Percentiles rank a stretch among this genome's conserved stretches.
These are phyloP conservation scores for Amorpha juglandis DNA, from an alignment of 2,888 invertebrate species.

Conservation along the genomic window DNA sequence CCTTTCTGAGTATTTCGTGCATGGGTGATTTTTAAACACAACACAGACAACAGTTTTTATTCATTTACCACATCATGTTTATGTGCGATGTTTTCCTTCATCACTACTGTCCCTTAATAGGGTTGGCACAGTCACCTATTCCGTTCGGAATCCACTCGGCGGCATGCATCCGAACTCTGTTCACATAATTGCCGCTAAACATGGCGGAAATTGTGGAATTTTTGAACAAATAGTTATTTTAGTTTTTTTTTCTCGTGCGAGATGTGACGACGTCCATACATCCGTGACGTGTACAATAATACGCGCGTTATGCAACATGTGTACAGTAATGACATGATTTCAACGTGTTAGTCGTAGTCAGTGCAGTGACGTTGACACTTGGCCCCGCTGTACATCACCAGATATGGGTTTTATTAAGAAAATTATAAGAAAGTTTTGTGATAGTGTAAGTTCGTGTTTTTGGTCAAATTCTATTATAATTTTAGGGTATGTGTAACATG, in stretches of 20 bases:
- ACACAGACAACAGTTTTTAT: neutral
- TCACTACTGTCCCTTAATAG: neutral
- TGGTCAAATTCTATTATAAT: slow-evolving; percentile 1
- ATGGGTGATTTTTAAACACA: neutral
- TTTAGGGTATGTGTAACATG: neutral
- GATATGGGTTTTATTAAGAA: slow-evolving; percentile 41
- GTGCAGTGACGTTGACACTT: slow-evolving; percentile 22
- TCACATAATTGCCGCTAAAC: slow-evolving; percentile 33
- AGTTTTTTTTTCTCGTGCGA: slow-evolving; percentile 25
- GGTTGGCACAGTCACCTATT: neutral
- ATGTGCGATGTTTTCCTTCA: neutral
- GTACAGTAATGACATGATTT: slow-evolving; percentile 42
- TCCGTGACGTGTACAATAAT: slow-evolving; percentile 47
- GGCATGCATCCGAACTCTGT: slow-evolving; percentile 30
- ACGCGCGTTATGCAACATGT: slow-evolving; percentile 56
- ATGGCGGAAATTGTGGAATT: slow-evolving; percentile 58
- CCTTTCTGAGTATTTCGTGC: neutral
- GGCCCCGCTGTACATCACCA: neutral
- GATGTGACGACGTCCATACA: slow-evolving; percentile 44
- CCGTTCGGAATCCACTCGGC: neutral
- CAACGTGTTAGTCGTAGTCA: neutral
- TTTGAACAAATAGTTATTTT: slow-evolving; percentile 56
- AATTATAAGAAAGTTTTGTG: slow-evolving; percentile 40
- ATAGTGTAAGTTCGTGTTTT: slow-evolving; percentile 40
- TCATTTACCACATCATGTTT: neutral